Evolutionary conservation across 2,888 invertebrate genomes (phyloP).

Genomic region (Eristalis arbustorum): DNA sequence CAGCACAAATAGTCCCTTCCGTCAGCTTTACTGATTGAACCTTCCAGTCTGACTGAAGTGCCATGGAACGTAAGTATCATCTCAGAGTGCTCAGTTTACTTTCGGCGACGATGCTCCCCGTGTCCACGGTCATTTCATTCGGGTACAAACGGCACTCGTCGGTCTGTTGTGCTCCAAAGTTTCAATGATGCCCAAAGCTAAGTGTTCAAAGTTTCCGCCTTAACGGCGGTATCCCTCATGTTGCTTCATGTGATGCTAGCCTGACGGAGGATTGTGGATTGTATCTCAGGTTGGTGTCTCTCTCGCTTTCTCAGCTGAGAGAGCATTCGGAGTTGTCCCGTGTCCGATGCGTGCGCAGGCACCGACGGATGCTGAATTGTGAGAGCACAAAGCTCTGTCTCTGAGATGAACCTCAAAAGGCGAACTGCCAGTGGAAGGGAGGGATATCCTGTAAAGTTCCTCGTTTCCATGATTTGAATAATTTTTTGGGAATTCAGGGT

Average conservation of each 20-base stretch:
- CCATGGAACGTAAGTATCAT: constrained; percentile 54
- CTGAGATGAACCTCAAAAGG: neutral
- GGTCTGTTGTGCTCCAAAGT: constrained; percentile 21
- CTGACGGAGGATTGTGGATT: constrained; percentile 30
- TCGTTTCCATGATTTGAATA: constrained; percentile 28
- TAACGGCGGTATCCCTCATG: neutral
- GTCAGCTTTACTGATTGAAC: constrained; percentile 61
- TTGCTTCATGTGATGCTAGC: neutral
- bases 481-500: constrained; percentile 31
- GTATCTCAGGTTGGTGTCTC: constrained; percentile 25
- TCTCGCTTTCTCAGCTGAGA: constrained; percentile 3
- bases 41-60: constrained; percentile 65
- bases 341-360: constrained; percentile 47
- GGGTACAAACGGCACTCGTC: neutral
- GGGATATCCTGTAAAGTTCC: neutral
- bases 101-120: constrained; percentile 34
- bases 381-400: constrained; percentile 15
- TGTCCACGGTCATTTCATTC: constrained; percentile 30
- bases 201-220: neutral
- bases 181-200: constrained; percentile 14
- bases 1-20: constrained; percentile 15
- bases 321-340: constrained; percentile 50
- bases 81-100: constrained; percentile 55
- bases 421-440: neutral
- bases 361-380: constrained; percentile 50